Conservation (phyloP, 1,140 invertebrate genomes). For the Drosophila miranda region DNA sequence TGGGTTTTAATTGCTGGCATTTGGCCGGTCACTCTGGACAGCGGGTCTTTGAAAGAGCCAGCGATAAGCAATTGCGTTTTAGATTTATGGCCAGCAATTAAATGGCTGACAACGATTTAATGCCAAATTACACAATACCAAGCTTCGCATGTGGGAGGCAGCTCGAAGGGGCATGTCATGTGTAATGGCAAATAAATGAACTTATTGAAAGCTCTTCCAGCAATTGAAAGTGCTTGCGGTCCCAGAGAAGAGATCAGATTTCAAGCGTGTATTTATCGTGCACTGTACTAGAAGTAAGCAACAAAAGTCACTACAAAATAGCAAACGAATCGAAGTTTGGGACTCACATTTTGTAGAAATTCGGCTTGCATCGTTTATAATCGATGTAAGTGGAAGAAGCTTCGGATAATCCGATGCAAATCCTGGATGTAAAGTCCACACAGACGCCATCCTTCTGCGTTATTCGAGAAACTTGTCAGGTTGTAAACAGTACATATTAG, state of each 20-base stretch:
- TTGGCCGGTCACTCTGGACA: background rate
- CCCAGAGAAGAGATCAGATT: too few species aligned
- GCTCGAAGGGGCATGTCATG: background rate
- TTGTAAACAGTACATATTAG: too few species aligned
- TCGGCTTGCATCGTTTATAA: too few species aligned
- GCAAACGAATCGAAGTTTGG: too few species aligned
- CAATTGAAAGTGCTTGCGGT: background rate
- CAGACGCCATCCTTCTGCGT: too few species aligned
- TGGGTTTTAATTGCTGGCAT: constrained; percentile 62
- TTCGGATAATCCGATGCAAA: too few species aligned
- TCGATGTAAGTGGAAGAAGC: too few species aligned
- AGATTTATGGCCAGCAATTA: constrained; percentile 65
- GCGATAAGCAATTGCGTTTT: constrained; percentile 51
- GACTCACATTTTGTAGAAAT: too few species aligned
- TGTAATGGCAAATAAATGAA: constrained; percentile 43
- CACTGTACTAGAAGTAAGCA: too few species aligned
- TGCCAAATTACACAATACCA: constrained; percentile 48
- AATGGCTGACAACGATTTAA: constrained; percentile 54
- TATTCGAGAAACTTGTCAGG: too few species aligned
- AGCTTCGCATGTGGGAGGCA: constrained; percentile 33
- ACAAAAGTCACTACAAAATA: too few species aligned
- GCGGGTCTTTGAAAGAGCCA: constrained; percentile 1
- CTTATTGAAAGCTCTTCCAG: constrained; percentile 21
- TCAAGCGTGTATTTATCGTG: background rate
- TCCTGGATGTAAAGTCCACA: too few species aligned